A percentile compares a stretch with the other conserved stretches of the same genome.
phyloP scores from a whole-genome alignment of 2,113 vertebrate genomes.

The human (Homo sapiens) region GRCh38 chr3:132092001-132092500 shows the following conservation, averaged over 20 bases:
- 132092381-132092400: neutral
- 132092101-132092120: neutral
- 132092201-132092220: neutral
- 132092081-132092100: neutral
- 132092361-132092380: conserved; percentile 2
- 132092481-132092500: neutral
- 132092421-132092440: conserved; percentile 24
- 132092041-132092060: neutral
- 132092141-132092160: neutral
- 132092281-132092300: neutral
- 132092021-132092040: neutral
- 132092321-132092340: neutral
- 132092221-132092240: neutral
- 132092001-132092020: neutral
- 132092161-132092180: neutral
- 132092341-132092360: neutral
- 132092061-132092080: neutral
- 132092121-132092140: neutral
- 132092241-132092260: conserved; percentile 22
- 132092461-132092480: neutral
- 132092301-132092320: neutral
- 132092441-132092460: neutral
- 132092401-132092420: neutral
- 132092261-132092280: neutral
- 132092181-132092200: neutral